Evolutionary conservation across 2,113 vertebrate species (phyloP).

Genomic region (Hymenochirus boettgeri): DNA sequence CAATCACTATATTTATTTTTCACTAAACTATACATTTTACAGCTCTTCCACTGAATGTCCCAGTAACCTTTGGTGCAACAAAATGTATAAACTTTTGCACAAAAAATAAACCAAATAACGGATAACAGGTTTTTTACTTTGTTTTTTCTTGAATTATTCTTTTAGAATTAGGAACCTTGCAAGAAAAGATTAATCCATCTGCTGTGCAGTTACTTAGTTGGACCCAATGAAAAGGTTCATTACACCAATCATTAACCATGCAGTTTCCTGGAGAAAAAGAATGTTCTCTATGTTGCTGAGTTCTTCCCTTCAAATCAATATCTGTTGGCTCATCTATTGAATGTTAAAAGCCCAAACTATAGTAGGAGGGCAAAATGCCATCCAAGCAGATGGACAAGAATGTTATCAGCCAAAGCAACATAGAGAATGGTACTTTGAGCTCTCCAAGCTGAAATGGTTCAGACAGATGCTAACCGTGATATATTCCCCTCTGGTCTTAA

Average conservation of each 20-base stretch:
- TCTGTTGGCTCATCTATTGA: constrained; percentile 13
- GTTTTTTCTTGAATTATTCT: too few relatives aligned
- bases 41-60: too few relatives aligned
- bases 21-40: too few relatives aligned
- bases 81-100: too few relatives aligned
- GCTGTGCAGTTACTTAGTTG: too few relatives aligned
- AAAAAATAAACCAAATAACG: too few relatives aligned
- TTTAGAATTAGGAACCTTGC: too few relatives aligned
- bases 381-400: constrained; percentile 34
- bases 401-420: constrained; percentile 31
- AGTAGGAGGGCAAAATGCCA: constrained; percentile 31
- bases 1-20: too few relatives aligned
- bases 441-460: constrained; percentile 21
- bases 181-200: too few relatives aligned
- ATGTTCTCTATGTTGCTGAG: not conserved
- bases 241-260: not conserved
- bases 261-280: not conserved
- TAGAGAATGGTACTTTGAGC: constrained; percentile 21
- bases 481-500: constrained; percentile 22
- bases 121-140: too few relatives aligned
- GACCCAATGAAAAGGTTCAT: not conserved
- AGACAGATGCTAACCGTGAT: constrained; percentile 27
- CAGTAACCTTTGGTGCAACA: too few relatives aligned
- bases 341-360: constrained; percentile 17
- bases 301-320: not conserved